Conservation (phyloP, 2,113 vertebrate genomes). For the Naja naja region DNA sequence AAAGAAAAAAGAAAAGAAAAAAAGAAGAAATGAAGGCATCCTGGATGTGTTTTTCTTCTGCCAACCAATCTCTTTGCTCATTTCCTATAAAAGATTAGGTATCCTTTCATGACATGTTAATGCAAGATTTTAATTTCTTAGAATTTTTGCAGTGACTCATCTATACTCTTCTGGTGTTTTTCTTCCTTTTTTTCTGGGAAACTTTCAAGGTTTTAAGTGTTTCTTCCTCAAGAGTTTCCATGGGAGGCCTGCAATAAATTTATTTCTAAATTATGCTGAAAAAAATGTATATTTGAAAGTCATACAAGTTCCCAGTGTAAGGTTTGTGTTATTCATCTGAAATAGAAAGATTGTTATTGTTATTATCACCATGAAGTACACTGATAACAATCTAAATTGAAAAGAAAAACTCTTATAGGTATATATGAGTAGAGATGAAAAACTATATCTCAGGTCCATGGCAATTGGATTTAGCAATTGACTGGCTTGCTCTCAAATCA, state of each 20-base stretch:
- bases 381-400: not conserved
- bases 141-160: slow-evolving; percentile 51
- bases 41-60: slow-evolving; percentile 2
- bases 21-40: not conserved
- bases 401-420: not conserved
- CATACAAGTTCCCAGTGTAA: not conserved
- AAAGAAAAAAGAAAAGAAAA: not conserved
- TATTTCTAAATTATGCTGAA: slow-evolving; percentile 48
- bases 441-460: not conserved
- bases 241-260: slow-evolving; percentile 37
- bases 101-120: slow-evolving; percentile 39
- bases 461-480: not conserved
- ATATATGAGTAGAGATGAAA: not conserved
- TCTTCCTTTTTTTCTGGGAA: slow-evolving; percentile 44
- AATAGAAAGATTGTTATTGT: not conserved
- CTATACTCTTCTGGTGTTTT: slow-evolving; percentile 53
- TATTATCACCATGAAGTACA: not conserved
- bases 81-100: slow-evolving; percentile 62
- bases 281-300: slow-evolving; percentile 43
- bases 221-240: slow-evolving; percentile 55
- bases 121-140: slow-evolving; percentile 56
- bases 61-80: slow-evolving; percentile 38
- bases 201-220: slow-evolving; percentile 37
- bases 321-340: not conserved
- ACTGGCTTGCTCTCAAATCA: not conserved